Conservation (phyloP, 2,888 invertebrate genomes). For the Globia sparganii region DNA sequence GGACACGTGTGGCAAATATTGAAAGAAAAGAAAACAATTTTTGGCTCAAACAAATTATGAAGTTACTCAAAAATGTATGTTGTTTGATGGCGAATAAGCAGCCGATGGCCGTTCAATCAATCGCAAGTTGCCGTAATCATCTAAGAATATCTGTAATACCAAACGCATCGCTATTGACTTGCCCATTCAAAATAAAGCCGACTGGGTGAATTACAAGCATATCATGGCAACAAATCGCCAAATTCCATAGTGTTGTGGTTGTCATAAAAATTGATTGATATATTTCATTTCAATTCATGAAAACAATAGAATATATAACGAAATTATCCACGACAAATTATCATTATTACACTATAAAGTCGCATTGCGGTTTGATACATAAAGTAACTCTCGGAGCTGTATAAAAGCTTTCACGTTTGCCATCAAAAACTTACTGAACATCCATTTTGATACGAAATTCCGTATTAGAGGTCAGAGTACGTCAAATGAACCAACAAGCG, state of each 20-base stretch:
- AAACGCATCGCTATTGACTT: background rate
- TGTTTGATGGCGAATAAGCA: background rate
- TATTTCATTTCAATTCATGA: background rate
- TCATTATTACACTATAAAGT: conserved; percentile 18
- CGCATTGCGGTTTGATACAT: conserved; percentile 29
- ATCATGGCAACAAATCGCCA: background rate
- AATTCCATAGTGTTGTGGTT: background rate
- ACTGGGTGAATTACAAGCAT: background rate
- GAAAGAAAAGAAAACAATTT: background rate
- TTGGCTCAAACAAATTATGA: background rate
- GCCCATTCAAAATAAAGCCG: background rate
- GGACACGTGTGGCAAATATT: background rate
- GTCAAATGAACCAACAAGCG: conserved; percentile 71
- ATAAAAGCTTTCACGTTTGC: conserved; percentile 61
- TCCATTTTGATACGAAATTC: conserved; percentile 67
- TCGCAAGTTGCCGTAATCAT: background rate
- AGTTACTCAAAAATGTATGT: background rate
- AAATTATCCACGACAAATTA: conserved; percentile 1
- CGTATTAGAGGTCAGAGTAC: conserved; percentile 68
- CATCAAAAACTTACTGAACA: conserved; percentile 62
- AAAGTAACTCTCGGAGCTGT: conserved; percentile 26
- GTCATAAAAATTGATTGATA: background rate
- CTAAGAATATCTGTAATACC: background rate
- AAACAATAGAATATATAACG: conserved; percentile 7
- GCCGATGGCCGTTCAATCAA: background rate